Base-by-base conservation (phyloP, 2,888 invertebrate species). In the Vanessa cardui region DNA sequence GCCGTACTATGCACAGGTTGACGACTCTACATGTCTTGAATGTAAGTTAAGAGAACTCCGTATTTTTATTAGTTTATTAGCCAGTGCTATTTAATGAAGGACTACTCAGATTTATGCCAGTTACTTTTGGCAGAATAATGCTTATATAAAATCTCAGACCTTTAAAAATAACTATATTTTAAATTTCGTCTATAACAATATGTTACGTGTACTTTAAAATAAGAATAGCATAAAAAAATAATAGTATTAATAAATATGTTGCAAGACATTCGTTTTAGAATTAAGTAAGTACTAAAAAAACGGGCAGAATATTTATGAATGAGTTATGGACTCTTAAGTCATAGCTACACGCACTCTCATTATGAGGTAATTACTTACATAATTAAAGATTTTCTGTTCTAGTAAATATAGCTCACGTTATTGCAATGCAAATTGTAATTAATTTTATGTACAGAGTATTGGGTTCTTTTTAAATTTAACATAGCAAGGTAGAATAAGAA, bases 1-100 rank as follows among this genome's bases (percentile, higher is more conserved):
- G 85, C 96, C 97, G 45, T 97, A 96, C 89, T 97, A 94, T 87
- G 97, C 97, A 46, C 94, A 94, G 83, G 95, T 95, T 84, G 96
- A 98, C 89, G 94, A 94, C 78, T 95, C 96, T 69, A 94, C 94
- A 72, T 98, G 98, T 90, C 93, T 97, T 78, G 96, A 96, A 94
- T 97, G 97, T 98, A 93, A 96, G 95, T 94, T 82, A 71, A 16
- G 52, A 8, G 2, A 59, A 18, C 39, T 18, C 12, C 15, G 12
- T 39, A 26, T 5, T 26, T 33, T 33, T n/a, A 1, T 52, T 18
- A n/a, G n/a, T 16, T 9, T 45, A 44, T 44, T 20, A 15, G 1
- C 16, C 18, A 12, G 21, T 20, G 6, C 21, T 52, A 52, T 44
- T 44, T 5, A 44, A 44, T 8, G 26, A 26, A 2, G 26, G 2